Conservation (phyloP, 37 sponge, comb jelly and placozoan genomes). For the Spongilla lacustris region DNA sequence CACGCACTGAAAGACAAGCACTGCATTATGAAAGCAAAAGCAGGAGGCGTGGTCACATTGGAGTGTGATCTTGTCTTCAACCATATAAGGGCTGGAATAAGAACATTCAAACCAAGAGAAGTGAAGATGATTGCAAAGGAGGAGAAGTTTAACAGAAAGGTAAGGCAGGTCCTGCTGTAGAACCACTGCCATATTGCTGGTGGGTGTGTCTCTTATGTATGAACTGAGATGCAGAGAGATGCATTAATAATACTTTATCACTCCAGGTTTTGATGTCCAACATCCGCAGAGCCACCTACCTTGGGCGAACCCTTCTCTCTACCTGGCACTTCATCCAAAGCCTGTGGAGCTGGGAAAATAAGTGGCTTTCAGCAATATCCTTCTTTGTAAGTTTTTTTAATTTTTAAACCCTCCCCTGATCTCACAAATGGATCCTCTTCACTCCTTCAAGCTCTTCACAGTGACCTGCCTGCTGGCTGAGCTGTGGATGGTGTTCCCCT, state of each 20-base stretch:
- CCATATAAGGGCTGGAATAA: constrained; percentile 75
- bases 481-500: constrained; percentile 77
- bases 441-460: constrained; percentile 69
- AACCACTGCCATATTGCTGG: no score
- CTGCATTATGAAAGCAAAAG: constrained; percentile 24
- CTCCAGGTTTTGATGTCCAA: constrained; percentile 64
- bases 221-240: no score
- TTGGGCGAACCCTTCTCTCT: constrained; percentile 45
- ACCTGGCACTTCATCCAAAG: constrained; percentile 39
- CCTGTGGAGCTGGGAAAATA: constrained; percentile 74
- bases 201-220: no score
- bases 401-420: background rate
- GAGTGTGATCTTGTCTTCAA: constrained; percentile 84
- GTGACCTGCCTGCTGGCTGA: constrained; percentile 65
- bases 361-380: constrained; percentile 30
- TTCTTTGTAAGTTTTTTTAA: constrained; percentile 58
- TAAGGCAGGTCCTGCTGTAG: background rate
- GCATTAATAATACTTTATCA: background rate
- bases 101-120: constrained; percentile 86
- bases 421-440: background rate
- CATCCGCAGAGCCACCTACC: constrained; percentile 36
- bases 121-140: constrained; percentile 65
- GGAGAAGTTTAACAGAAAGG: constrained; percentile 77
- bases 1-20: constrained; percentile 72
- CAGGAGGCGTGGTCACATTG: constrained; percentile 49